Conservation (phyloP, 2,113 vertebrate genomes). For the Periophthalmodon schlosseri region DNA sequence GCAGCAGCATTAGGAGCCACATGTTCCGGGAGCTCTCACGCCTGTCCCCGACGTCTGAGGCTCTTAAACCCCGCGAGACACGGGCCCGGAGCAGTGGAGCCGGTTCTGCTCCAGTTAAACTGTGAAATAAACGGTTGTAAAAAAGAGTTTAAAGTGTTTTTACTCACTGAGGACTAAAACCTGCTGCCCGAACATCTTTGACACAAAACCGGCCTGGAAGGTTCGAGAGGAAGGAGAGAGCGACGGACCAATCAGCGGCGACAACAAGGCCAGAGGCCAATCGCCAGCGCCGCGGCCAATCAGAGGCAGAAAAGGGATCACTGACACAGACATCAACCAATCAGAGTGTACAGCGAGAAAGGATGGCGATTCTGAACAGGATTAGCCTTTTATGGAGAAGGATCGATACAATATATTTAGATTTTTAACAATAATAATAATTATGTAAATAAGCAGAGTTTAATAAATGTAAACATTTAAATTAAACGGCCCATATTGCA, state of each 20-base stretch:
- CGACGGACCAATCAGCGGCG: not conserved
- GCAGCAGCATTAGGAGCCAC: not conserved
- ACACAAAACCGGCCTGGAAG: conserved; percentile 49
- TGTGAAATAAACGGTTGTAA: not conserved
- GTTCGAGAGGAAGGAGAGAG: conserved; percentile 38
- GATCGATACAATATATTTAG: too few species aligned
- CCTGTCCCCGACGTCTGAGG: not conserved
- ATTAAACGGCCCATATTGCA: too few species aligned
- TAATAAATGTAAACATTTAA: too few species aligned
- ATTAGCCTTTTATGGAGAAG: conserved; percentile 26
- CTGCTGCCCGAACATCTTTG: conserved; percentile 88
- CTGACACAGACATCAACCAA: conserved; percentile 36
- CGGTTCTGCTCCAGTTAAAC: not conserved
- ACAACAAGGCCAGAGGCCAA: conserved; percentile 15
- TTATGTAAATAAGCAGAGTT: not conserved
- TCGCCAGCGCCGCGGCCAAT: conserved; percentile 47
- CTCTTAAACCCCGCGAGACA: not conserved
- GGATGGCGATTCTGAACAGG: not conserved
- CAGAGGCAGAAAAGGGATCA: conserved; percentile 7
- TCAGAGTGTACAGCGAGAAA: conserved; percentile 20
- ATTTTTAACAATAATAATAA: not conserved
- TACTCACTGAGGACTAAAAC: conserved; percentile 93
- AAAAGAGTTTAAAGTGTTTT: not conserved
- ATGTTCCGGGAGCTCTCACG: not conserved
- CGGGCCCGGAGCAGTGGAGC: not conserved